Conservation (phyloP, 2,113 vertebrate genomes). For the Ascaphus truei region DNA sequence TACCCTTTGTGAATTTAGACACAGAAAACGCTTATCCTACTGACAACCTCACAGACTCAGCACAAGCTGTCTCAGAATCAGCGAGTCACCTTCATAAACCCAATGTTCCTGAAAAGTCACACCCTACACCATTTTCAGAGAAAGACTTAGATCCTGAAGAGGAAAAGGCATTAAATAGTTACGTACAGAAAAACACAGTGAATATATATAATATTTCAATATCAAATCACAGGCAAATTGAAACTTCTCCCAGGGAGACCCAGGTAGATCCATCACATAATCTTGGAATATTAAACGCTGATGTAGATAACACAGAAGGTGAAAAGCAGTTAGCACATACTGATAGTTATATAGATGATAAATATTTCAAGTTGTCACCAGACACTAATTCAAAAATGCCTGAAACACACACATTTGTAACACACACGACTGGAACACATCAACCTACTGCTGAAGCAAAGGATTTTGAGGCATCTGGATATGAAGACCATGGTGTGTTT, state of each 20-base stretch:
- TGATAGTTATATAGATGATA: not conserved
- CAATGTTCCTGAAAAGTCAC: not conserved
- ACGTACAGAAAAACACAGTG: too few species aligned
- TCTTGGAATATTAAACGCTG: not conserved
- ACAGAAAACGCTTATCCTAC: slow-evolving; percentile 31
- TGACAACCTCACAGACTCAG: slow-evolving; percentile 13
- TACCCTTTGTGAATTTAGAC: slow-evolving; percentile 12
- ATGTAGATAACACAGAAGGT: not conserved
- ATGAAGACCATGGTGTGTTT: not conserved
- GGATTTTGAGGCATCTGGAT: slow-evolving; percentile 18
- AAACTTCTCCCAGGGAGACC: not conserved
- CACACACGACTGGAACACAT: not conserved
- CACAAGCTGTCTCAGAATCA: not conserved
- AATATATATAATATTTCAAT: not conserved
- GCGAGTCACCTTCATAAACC: not conserved
- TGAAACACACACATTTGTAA: not conserved
- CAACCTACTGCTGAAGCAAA: not conserved
- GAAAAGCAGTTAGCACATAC: not conserved
- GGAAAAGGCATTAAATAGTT: not conserved
- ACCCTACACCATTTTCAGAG: not conserved
- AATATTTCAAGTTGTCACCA: not conserved
- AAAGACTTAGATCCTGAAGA: not conserved
- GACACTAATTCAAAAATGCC: too few species aligned
- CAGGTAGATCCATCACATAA: not conserved
- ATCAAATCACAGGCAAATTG: not conserved